Evolutionary conservation across 2,113 vertebrate species (phyloP).

Genomic region (Otis tarda): DNA sequence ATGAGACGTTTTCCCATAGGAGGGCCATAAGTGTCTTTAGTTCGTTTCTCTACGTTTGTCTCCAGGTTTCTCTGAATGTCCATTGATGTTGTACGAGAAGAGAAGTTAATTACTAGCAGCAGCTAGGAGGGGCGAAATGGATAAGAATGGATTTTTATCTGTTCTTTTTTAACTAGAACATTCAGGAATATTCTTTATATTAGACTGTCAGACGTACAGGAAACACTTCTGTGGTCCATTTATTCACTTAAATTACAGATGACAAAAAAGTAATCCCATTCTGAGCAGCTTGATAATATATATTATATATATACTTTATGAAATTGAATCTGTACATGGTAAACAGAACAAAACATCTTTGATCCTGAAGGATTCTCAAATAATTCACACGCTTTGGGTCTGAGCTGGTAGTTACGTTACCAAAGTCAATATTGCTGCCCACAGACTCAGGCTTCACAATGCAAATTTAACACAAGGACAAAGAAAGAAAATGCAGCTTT

Average conservation of each 20-base stretch:
- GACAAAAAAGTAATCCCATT: not conserved
- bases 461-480: not conserved
- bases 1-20: conserved; percentile 90
- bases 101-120: conserved; percentile 88
- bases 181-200: not conserved
- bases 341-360: not conserved
- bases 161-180: not conserved
- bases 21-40: conserved; percentile 90
- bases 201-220: not conserved
- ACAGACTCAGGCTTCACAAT: not conserved
- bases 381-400: not conserved
- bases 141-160: not conserved
- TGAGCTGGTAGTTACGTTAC: not conserved
- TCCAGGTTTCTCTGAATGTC: conserved; percentile 94
- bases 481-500: not conserved
- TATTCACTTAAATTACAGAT: not conserved
- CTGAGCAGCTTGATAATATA: not conserved
- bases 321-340: not conserved
- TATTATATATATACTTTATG: not conserved
- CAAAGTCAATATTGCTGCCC: not conserved
- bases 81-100: conserved; percentile 93
- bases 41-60: conserved; percentile 91
- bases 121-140: conserved; percentile 68
- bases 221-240: not conserved
- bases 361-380: not conserved